These are phyloP conservation scores for Syrmaticus mikado DNA, from an alignment of 2,113 vertebrate genomes.

Conservation along the genomic window DNA sequence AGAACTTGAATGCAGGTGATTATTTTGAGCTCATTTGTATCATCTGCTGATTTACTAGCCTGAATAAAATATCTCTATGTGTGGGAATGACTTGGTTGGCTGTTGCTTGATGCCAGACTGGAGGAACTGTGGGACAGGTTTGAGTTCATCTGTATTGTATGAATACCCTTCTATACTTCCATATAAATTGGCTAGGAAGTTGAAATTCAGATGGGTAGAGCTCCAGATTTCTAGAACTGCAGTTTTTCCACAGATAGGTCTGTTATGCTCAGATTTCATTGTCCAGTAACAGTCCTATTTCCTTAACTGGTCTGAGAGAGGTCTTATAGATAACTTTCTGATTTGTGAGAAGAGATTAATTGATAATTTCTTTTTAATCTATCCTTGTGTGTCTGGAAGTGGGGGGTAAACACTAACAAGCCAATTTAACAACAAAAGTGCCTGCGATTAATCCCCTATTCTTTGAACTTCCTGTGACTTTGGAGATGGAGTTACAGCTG, in stretches of 20 bases:
- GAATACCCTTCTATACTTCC: background rate
- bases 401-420: background rate
- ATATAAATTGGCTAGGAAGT: background rate
- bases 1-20: background rate
- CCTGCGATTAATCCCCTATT: background rate
- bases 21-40: background rate
- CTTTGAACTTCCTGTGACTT: background rate
- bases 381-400: background rate
- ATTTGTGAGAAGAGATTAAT: background rate
- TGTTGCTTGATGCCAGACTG: background rate
- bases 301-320: background rate
- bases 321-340: background rate
- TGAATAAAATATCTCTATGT: background rate
- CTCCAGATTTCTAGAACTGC: background rate
- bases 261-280: background rate
- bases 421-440: background rate
- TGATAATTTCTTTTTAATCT: background rate
- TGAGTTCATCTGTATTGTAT: background rate
- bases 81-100: background rate
- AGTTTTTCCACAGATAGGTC: background rate
- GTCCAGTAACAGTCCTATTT: background rate
- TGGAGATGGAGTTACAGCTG: background rate
- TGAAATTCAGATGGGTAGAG: background rate
- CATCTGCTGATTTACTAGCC: background rate
- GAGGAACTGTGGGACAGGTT: fast-evolving